A percentile compares a stretch with the other conserved stretches of the same genome.
Evolutionary conservation across 2,113 vertebrate genomes (phyloP).

Genomic region (Sorex fumeus): DNA sequence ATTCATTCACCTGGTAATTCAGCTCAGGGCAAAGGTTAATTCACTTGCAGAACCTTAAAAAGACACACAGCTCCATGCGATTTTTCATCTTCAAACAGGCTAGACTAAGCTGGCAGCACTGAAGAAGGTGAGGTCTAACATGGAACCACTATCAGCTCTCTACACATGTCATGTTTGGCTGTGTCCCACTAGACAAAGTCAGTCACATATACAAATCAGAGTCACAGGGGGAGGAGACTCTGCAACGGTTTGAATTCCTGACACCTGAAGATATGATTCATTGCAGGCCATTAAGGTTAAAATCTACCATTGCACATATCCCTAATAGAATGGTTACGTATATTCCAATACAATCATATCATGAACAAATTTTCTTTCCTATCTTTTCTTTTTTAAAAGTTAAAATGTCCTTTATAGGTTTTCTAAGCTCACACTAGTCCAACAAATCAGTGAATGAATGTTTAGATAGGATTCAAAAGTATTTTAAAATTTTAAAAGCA

Average conservation of each 20-base stretch:
- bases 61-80: not conserved
- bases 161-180: not conserved
- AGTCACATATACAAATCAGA: conserved; percentile 9
- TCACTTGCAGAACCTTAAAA: not conserved
- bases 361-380: conserved; percentile 73
- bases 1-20: not conserved
- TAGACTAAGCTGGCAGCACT: not conserved
- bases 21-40: not conserved
- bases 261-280: not conserved
- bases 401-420: conserved; percentile 68
- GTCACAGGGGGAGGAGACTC: not conserved
- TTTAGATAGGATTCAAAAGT: conserved; percentile 79
- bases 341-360: conserved; percentile 39
- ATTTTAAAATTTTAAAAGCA: conserved; percentile 83
- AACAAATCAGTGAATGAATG: conserved; percentile 83
- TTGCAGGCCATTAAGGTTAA: not conserved
- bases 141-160: conserved; percentile 17
- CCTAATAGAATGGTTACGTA: not conserved
- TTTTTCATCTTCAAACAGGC: not conserved
- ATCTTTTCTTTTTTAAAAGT: conserved; percentile 60
- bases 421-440: conserved; percentile 73
- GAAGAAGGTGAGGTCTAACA: not conserved
- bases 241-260: not conserved
- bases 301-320: not conserved
- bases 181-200: not conserved